Conservation (phyloP, 2,113 vertebrate species). For the Pterocles gutturalis region DNA sequence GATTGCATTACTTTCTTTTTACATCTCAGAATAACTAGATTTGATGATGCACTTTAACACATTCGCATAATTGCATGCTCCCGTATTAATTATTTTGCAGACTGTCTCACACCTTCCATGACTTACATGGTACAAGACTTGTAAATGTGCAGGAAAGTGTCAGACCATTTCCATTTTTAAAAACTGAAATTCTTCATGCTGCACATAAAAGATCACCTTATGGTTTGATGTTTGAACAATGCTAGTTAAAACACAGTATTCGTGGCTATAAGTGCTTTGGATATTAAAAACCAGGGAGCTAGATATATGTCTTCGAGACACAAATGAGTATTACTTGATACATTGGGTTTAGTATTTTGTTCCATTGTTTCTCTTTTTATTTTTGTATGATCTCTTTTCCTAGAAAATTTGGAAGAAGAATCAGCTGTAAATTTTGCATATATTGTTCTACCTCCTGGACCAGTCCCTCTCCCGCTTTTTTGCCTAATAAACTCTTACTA, state of each 20-base stretch:
- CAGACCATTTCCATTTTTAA: not conserved
- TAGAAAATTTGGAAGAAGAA: not conserved
- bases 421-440: not conserved
- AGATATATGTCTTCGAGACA: not conserved
- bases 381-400: not conserved
- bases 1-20: not conserved
- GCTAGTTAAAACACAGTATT: not conserved
- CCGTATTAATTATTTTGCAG: not conserved
- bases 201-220: not conserved
- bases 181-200: not conserved
- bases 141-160: not conserved
- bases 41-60: not conserved
- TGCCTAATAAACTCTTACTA: slow-evolving; percentile 16
- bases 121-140: not conserved
- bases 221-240: not conserved
- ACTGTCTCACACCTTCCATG: not conserved
- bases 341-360: not conserved
- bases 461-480: not conserved
- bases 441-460: not conserved
- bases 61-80: not conserved
- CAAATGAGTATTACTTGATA: not conserved
- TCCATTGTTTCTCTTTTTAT: not conserved
- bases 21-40: not conserved
- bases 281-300: not conserved
- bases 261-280: not conserved